Base-by-base conservation (phyloP, 2,888 invertebrate genomes). In the Achlya flavicornis region DNA sequence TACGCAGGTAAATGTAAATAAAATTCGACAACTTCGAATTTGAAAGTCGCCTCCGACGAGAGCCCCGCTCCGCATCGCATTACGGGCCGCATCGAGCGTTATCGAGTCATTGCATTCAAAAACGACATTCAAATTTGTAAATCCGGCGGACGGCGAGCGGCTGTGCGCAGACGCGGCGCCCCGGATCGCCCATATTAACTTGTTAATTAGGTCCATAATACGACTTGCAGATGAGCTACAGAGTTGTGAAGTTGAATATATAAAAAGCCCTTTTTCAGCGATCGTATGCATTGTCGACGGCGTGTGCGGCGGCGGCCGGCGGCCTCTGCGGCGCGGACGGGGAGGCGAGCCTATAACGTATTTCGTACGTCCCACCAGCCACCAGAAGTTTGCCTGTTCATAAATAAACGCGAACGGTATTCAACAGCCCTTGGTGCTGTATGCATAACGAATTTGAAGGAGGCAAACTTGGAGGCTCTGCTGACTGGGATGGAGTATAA, bases 121-220 rank as follows among this genome's bases (percentile, higher is more conserved):
- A 78, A 79, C 77, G 58, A 58, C 62, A 61, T 64, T 63, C 67
- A 64, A 63, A 61, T 61, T 64, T 53, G 67, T 71, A 71, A 69
- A 69, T 66, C 75, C 75, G 75, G 73, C 68, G 68, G 69, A 66
- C 75, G 76, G 72, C 86, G 86, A 68, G 66, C 75, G 76, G 72
- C 86, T 86, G 85, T 88, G 93, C 93, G 92, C 92, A 92, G 92
- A 85, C 93, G 93, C 94, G 93, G 85, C 83, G 83, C 95, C 95
- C 95, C 95, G 74, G 86, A 95, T 96, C 96, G 95, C 95, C 96
- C 96, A 96, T 96, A 96, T 96, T 96, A 96, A 96, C 96, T 97
- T 96, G 96, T 96, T 97, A 97, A 97, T 97, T 97, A 97, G 96
- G 96, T 96, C 95, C 96, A 96, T 96, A 96, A 96, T 96, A 96